Evolutionary conservation across 2,113 vertebrate genomes (phyloP).

Genomic region (Mastomys natalensis): DNA sequence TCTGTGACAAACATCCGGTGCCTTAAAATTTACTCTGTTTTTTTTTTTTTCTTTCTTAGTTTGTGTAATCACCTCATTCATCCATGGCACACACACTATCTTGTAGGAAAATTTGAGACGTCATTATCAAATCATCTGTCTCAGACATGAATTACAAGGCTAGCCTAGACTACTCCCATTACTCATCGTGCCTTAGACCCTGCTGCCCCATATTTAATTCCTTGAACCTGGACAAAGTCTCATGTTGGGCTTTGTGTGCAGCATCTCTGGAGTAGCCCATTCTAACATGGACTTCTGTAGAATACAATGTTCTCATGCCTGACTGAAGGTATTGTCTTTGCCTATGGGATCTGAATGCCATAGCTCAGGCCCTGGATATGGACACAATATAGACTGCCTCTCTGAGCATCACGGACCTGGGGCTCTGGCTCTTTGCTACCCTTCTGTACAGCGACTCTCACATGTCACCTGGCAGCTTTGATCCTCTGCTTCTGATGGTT

Average conservation of each 20-base stretch:
- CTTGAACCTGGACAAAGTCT: neutral
- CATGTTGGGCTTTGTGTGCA: neutral
- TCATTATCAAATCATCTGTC: neutral
- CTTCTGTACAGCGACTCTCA: neutral
- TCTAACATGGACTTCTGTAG: neutral
- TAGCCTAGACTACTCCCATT: neutral
- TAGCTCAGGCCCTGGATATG: neutral
- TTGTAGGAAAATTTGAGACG: neutral
- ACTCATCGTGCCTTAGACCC: neutral
- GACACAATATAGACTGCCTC: accelerated
- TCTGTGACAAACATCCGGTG: neutral
- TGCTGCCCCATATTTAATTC: neutral
- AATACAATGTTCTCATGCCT: neutral
- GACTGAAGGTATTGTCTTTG: neutral
- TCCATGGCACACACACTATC: neutral
- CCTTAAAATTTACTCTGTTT: neutral
- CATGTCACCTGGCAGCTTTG: neutral
- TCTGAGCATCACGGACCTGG: neutral
- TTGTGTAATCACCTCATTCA: neutral
- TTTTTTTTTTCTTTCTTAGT: neutral
- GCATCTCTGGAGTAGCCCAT: neutral
- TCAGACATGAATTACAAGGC: neutral
- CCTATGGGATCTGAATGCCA: too few relatives aligned
- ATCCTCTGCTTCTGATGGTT: neutral
- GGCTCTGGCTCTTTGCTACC: neutral